Conservation (phyloP, 1,140 invertebrate species). For the Frieseomelitta varia region DNA sequence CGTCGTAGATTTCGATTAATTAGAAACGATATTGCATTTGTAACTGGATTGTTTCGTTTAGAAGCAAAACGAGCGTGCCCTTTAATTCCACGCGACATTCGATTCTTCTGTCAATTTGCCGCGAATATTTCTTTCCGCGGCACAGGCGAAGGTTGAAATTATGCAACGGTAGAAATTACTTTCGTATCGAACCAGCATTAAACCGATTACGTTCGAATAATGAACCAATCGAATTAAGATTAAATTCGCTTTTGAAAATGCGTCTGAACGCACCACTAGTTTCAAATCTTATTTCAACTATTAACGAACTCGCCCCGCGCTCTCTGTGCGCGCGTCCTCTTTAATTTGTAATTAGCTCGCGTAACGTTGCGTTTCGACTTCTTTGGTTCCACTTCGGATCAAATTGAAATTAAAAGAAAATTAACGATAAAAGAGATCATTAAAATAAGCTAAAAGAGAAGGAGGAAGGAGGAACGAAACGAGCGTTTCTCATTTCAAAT, state of each 20-base stretch:
- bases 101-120: slow-evolving; percentile 4
- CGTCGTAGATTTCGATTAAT: background rate
- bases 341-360: slow-evolving; percentile 1
- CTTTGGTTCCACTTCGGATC: background rate
- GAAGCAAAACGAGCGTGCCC: background rate
- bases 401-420: background rate
- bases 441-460: background rate
- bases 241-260: background rate
- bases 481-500: background rate
- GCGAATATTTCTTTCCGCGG: background rate
- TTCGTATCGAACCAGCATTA: background rate
- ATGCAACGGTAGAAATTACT: slow-evolving; percentile 4
- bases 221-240: slow-evolving; percentile 10
- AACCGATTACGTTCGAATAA: slow-evolving; percentile 1
- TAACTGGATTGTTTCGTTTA: background rate
- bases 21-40: background rate
- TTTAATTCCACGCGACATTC: slow-evolving; percentile 5
- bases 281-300: slow-evolving; percentile 19
- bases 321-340: too few relatives aligned
- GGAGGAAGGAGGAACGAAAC: background rate
- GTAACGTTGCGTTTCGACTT: background rate
- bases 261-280: background rate
- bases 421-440: background rate
- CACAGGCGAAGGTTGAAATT: background rate
- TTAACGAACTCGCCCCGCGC: background rate